Evolutionary conservation across 2,797 vertebrate species (phyloP).

Genomic region (Clarias platycephalus): DNA sequence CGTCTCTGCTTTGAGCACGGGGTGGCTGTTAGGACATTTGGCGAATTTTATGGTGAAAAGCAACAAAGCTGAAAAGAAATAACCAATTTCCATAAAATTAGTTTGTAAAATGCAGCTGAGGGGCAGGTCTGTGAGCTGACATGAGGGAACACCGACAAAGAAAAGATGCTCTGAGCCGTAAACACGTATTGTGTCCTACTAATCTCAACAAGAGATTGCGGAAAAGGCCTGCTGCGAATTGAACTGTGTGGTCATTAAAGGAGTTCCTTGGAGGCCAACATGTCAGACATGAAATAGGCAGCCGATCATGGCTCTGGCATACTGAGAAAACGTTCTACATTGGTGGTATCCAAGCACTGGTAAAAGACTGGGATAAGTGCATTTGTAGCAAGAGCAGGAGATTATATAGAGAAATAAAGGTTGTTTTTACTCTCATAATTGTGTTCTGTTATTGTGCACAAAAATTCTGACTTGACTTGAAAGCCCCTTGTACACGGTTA

Average conservation of each 20-base stretch:
- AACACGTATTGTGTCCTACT: slow-evolving; percentile 5
- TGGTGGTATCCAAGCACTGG: no score
- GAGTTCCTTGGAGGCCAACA: no score
- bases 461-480: no score
- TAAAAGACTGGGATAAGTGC: no score
- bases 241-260: neutral
- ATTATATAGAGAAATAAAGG: no score
- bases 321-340: no score
- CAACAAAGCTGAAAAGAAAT: slow-evolving; percentile 55
- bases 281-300: no score
- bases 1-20: neutral
- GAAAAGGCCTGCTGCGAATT: slow-evolving; percentile 11
- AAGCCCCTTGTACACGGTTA: neutral
- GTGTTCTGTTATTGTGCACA: no score
- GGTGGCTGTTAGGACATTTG: slow-evolving; percentile 51
- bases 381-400: no score
- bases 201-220: slow-evolving; percentile 37
- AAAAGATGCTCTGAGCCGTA: slow-evolving; percentile 19
- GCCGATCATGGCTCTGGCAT: no score
- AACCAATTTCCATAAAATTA: slow-evolving; percentile 69
- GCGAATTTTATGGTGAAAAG: slow-evolving; percentile 58
- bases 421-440: no score
- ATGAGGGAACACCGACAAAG: slow-evolving; percentile 48
- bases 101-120: slow-evolving; percentile 57
- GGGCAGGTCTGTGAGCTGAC: slow-evolving; percentile 57